phyloP scores from a whole-genome alignment of 2,888 invertebrate species.

The Plutella xylostella region DNA sequence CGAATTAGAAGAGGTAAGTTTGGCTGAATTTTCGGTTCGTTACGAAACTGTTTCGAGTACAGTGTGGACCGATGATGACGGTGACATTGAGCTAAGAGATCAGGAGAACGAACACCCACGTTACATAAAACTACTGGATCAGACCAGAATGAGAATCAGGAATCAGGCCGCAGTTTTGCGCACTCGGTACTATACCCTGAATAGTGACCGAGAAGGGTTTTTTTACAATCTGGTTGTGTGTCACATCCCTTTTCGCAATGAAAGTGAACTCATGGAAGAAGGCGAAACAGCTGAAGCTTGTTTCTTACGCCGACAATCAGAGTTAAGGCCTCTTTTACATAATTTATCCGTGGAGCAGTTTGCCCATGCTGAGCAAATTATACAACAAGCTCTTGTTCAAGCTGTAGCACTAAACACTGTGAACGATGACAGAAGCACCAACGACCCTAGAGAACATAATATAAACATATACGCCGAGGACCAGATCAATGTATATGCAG shows the following conservation, averaged over 20 bases:
- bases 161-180: slow-evolving; percentile 26
- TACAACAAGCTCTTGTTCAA: too few species aligned
- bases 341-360: too few species aligned
- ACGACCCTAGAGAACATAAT: too few species aligned
- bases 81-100: slow-evolving; percentile 20
- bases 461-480: too few species aligned
- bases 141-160: slow-evolving; percentile 23
- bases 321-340: slow-evolving; percentile 20
- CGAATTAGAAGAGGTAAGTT: slow-evolving; percentile 20
- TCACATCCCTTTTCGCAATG: slow-evolving; percentile 22
- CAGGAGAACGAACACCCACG: slow-evolving; percentile 12
- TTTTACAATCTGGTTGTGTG: slow-evolving; percentile 22
- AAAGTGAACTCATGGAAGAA: slow-evolving; percentile 18
- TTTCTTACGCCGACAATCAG: slow-evolving; percentile 19
- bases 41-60: slow-evolving; percentile 20
- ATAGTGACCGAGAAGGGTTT: slow-evolving; percentile 23
- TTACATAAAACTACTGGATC: slow-evolving; percentile 21
- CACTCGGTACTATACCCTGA: slow-evolving; percentile 23
- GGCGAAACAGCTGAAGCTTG: slow-evolving; percentile 20
- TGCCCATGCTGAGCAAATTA: too few species aligned
- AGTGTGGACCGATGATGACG: slow-evolving; percentile 20
- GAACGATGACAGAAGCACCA: too few species aligned
- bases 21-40: slow-evolving; percentile 25
- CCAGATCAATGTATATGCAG: too few species aligned
- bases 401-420: too few species aligned